These are phyloP conservation scores for Spatula versicolor DNA, from an alignment of 2,797 vertebrate species.

Conservation along the genomic window DNA sequence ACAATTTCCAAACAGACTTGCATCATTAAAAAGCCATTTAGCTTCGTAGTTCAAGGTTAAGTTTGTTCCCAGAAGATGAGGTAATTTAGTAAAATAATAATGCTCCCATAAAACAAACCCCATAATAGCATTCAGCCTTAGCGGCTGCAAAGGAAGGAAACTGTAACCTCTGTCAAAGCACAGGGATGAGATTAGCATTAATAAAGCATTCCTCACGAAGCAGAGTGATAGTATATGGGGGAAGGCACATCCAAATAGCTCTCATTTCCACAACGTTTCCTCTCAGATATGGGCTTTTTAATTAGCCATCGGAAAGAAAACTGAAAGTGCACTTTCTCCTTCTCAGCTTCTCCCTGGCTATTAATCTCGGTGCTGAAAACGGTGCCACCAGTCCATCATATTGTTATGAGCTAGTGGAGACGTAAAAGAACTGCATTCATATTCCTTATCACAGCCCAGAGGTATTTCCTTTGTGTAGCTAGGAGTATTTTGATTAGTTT, in stretches of 20 bases:
- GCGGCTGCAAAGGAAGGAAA: conserved; percentile 73
- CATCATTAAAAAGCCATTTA: conserved; percentile 67
- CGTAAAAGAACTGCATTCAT: conserved; percentile 11
- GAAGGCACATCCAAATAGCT: conserved; percentile 56
- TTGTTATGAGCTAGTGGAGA: conserved; percentile 39
- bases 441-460: conserved; percentile 56
- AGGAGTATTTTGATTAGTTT: conserved; percentile 65
- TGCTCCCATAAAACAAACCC: conserved; percentile 59
- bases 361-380: conserved; percentile 28
- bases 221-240: conserved; percentile 8
- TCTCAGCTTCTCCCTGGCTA: neutral
- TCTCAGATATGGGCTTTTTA: conserved; percentile 52
- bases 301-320: conserved; percentile 72
- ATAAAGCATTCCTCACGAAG: conserved; percentile 61
- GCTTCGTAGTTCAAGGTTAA: conserved; percentile 61
- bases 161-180: conserved; percentile 71
- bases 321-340: conserved; percentile 61
- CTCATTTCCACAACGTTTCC: conserved; percentile 67
- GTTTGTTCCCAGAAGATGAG: conserved; percentile 71
- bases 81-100: conserved; percentile 72
- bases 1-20: conserved; percentile 44
- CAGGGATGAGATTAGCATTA: conserved; percentile 54
- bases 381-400: conserved; percentile 30
- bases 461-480: conserved; percentile 55
- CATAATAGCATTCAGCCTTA: conserved; percentile 63